Evolutionary conservation across 2,797 vertebrate genomes (phyloP).

Genomic region (Pantherophis alleghaniensis): DNA sequence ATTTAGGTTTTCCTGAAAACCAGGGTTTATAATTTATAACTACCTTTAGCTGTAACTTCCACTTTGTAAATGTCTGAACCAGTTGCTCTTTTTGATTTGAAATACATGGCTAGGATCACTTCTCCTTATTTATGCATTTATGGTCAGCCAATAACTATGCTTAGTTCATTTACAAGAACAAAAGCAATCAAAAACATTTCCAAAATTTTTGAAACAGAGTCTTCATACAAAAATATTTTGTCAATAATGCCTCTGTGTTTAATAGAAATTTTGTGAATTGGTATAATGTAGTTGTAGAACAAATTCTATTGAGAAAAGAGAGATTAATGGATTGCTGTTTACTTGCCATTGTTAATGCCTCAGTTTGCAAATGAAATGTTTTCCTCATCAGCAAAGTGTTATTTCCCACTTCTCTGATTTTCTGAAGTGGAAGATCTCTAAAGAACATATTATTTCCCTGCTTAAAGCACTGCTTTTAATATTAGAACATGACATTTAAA

Average conservation of each 20-base stretch:
- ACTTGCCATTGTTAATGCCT: neutral
- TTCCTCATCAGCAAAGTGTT: neutral
- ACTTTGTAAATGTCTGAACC: neutral
- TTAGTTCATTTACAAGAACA: neutral
- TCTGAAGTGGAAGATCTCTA: neutral
- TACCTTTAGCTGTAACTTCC: neutral
- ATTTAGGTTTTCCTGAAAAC: no score
- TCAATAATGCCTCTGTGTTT: neutral
- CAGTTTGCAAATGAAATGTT: conserved; percentile 2
- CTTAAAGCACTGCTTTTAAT: neutral
- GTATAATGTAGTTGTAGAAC: neutral
- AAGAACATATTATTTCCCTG: neutral
- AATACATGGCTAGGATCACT: neutral
- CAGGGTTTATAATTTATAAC: no score
- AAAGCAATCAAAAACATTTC: neutral
- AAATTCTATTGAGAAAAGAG: neutral
- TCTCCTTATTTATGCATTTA: neutral
- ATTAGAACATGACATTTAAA: neutral
- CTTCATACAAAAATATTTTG: neutral
- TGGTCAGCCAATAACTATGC: neutral
- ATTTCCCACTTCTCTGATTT: neutral
- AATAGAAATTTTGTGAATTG: neutral
- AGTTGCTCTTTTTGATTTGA: neutral
- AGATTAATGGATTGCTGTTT: neutral
- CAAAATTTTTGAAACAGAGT: neutral